phyloP scores from a whole-genome alignment of 2,888 invertebrate genomes.

The Acrobasis consociella region DNA sequence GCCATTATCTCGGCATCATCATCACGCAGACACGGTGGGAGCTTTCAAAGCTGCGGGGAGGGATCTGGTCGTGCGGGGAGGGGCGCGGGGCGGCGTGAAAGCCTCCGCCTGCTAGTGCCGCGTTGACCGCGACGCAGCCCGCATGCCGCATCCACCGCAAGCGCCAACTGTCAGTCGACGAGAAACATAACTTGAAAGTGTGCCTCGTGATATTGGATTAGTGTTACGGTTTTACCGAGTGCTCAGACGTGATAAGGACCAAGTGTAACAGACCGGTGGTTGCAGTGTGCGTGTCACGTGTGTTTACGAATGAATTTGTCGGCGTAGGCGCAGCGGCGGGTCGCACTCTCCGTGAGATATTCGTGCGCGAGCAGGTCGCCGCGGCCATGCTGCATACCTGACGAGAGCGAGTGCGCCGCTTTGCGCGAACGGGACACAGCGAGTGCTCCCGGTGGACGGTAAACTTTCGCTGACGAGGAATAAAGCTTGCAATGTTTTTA shows the following conservation, averaged over 20 bases:
- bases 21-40: slow-evolving; percentile 72
- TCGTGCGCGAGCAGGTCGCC: slow-evolving; percentile 78
- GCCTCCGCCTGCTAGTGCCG: slow-evolving; percentile 78
- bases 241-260: slow-evolving; percentile 27
- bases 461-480: slow-evolving; percentile 68
- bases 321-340: slow-evolving; percentile 78
- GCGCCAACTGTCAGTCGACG: slow-evolving; percentile 50
- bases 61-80: slow-evolving; percentile 54
- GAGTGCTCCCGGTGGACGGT: slow-evolving; percentile 61
- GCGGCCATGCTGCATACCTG: slow-evolving; percentile 83
- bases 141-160: slow-evolving; percentile 58
- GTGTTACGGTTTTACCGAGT: slow-evolving; percentile 28
- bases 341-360: slow-evolving; percentile 80
- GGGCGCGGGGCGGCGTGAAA: slow-evolving; percentile 63
- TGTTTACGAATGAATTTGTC: slow-evolving; percentile 79
- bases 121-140: slow-evolving; percentile 66
- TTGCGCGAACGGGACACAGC: slow-evolving; percentile 78
- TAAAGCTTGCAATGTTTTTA: slow-evolving; percentile 69
- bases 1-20: slow-evolving; percentile 79
- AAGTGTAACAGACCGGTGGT: slow-evolving; percentile 40
- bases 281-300: slow-evolving; percentile 74
- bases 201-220: slow-evolving; percentile 41
- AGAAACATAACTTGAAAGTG: slow-evolving; percentile 70
- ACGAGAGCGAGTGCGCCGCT: slow-evolving; percentile 75
- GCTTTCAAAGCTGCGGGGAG: slow-evolving; percentile 73